A percentile compares a stretch with the other conserved stretches of the same genome.
These are phyloP conservation scores for Zeuzera pyrina DNA, from an alignment of 2,888 invertebrate species.

Conservation along the genomic window DNA sequence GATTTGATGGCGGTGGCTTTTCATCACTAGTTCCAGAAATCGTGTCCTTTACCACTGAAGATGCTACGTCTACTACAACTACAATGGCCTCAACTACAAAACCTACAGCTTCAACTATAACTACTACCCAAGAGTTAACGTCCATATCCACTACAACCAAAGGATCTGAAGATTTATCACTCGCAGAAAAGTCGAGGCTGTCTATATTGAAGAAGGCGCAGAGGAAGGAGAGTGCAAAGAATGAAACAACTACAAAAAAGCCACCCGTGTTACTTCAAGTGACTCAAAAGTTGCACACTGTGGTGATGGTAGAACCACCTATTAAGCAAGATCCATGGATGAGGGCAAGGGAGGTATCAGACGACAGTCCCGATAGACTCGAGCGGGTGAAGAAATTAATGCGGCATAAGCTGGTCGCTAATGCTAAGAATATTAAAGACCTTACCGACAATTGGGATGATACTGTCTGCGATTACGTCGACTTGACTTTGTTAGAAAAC, in stretches of 20 bases:
- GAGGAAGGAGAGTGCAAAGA: conserved; percentile 33
- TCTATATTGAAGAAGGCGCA: conserved; percentile 51
- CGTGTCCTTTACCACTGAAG: background rate
- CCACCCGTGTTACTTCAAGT: conserved; percentile 53
- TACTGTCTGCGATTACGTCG: conserved; percentile 54
- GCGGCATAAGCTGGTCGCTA: conserved; percentile 43
- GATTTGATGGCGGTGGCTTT: too few species aligned
- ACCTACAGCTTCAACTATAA: background rate
- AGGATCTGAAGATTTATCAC: conserved; percentile 28
- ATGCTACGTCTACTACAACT: background rate
- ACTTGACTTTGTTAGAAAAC: conserved; percentile 21
- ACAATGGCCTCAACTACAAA: conserved; percentile 3
- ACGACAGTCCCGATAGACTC: conserved; percentile 35
- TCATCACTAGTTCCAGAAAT: too few species aligned
- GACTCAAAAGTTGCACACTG: conserved; percentile 35
- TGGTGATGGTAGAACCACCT: conserved; percentile 47
- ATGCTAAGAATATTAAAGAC: conserved; percentile 42
- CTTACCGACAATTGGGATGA: conserved; percentile 57
- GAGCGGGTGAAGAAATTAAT: conserved; percentile 43
- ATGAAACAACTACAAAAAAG: conserved; percentile 35
- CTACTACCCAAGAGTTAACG: conserved; percentile 4
- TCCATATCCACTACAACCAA: conserved; percentile 1
- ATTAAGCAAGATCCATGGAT: conserved; percentile 23
- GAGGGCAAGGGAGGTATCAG: conserved; percentile 26
- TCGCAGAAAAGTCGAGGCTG: conserved; percentile 49